phyloP scores from a whole-genome alignment of 2,797 vertebrate genomes.

The Characodon lateralis region DNA sequence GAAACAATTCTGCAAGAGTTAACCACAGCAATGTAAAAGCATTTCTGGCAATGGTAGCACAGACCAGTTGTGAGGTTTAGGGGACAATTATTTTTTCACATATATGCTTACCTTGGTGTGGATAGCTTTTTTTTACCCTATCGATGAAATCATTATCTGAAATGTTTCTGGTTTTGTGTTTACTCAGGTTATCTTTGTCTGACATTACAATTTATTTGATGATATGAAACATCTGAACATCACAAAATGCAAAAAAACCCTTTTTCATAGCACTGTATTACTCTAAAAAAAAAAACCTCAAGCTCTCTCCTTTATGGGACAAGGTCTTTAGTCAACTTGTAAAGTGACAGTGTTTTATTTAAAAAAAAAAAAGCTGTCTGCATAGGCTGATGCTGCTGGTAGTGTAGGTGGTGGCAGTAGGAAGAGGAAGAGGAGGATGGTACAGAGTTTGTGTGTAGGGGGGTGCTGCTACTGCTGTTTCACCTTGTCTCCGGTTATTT shows the following conservation, averaged over 20 bases:
- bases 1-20: neutral
- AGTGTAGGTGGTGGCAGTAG: conserved; percentile 49
- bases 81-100: neutral
- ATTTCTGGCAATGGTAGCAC: neutral
- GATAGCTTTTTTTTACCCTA: neutral
- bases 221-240: neutral
- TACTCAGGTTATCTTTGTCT: neutral
- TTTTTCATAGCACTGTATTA: neutral
- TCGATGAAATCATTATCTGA: neutral
- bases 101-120: neutral
- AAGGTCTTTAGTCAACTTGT: conserved; percentile 47
- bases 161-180: neutral
- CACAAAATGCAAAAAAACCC: neutral
- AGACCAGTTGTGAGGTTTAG: neutral
- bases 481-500: conserved; percentile 90
- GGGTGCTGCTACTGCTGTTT: conserved; percentile 80
- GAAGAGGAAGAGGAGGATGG: conserved; percentile 7
- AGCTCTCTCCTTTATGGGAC: conserved; percentile 47
- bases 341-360: conserved; percentile 54
- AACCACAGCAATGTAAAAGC: neutral
- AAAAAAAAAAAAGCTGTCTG: conserved; percentile 58
- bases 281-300: conserved; percentile 26
- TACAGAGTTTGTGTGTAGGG: neutral
- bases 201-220: neutral
- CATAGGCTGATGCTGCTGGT: conserved; percentile 27